Percentiles rank a stretch among this genome's conserved stretches.
phyloP scores from a whole-genome alignment of 2,797 vertebrate species.

The Florisuga fusca region DNA sequence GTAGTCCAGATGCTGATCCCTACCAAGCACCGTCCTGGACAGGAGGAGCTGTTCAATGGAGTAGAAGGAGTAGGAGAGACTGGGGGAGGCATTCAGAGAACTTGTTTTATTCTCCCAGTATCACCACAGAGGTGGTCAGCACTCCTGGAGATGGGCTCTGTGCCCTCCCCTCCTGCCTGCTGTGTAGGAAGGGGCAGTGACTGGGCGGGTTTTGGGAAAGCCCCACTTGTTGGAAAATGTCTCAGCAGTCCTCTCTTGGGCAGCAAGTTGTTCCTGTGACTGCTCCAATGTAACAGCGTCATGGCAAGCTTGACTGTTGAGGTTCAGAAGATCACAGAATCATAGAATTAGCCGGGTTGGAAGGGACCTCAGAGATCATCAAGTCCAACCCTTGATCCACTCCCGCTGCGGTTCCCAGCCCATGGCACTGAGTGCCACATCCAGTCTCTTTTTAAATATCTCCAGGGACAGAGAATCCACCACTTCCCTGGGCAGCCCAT shows the following conservation, averaged over 20 bases:
- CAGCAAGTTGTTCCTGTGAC: not conserved
- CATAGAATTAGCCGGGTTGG: no score
- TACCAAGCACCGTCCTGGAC: not conserved
- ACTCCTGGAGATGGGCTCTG: not conserved
- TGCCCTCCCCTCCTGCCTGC: not conserved
- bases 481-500: no score
- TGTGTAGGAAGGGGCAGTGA: not conserved
- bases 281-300: not conserved
- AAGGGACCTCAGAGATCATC: no score
- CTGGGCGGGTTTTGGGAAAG: not conserved
- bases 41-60: not conserved
- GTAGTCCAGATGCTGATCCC: not conserved
- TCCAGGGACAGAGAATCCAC: no score
- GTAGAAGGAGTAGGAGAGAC: not conserved
- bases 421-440: no score
- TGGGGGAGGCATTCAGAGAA: not conserved
- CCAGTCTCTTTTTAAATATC: no score
- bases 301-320: rapidly evolving
- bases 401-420: no score
- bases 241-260: not conserved
- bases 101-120: not conserved
- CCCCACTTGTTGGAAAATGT: not conserved
- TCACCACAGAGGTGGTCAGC: not conserved
- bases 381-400: no score
- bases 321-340: not conserved